Evolutionary conservation across 2,888 invertebrate genomes (phyloP), one percentile per base, ranked within the genome.

Genomic region (Noctua janthe): DNA sequence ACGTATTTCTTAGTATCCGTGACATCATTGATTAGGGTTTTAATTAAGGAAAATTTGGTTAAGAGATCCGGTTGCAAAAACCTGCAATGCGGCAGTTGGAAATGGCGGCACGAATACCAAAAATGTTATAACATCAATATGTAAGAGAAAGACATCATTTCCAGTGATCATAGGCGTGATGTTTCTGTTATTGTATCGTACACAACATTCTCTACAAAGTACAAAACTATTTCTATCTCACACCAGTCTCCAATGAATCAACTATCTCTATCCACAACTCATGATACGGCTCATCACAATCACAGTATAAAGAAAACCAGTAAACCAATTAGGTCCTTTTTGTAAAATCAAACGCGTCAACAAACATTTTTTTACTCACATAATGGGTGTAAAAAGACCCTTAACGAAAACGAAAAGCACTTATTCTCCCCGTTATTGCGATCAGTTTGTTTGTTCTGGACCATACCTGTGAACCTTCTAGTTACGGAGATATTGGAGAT

Each of bases 61-160:
- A 29, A 23, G 15, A 39, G 54, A 82, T 82, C 54, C 56, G 82
- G 66, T 29, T 70, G 17, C 49, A 35, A 73, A 76, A 73, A 76
- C 17, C 54, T 56, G 47, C 23, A 59, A 35, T 49, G n/a, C 39
- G 56, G 23, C 17, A 5, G 13, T 73, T 73, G 29, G 10, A 11
- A 73, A 56, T 4, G 23, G 17, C 1, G 43, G 4, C 8, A 2
- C n/a, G n/a, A 43, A 10, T 47, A 35, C 15, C 3, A 59, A 20
- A 43, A 56, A 20, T 6, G 23, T 7, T 43, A 20, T 13, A 70
- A 1, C 29, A 49, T 10, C 49, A 11, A 70, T 49, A 20, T 29
- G 49, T 20, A 49, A 7, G 43, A 43, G 7, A 43, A 43, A 43
- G 43, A 43, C 43, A 43, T 39, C 4, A 5, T 39, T 39, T 47